These are phyloP conservation scores for Nicator chloris DNA, from an alignment of 2,113 vertebrate genomes.

Conservation along the genomic window DNA sequence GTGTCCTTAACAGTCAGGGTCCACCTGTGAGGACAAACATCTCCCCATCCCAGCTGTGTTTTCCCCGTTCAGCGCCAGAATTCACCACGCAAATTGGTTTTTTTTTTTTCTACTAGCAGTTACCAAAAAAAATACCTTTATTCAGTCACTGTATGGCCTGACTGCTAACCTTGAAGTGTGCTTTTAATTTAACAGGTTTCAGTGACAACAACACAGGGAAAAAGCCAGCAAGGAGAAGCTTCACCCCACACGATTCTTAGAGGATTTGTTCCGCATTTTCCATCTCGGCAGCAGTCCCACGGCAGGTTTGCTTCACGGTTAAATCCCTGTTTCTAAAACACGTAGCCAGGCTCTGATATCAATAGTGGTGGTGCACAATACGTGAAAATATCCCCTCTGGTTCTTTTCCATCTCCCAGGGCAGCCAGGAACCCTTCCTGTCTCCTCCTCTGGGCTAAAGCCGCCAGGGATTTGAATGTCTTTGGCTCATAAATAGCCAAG, in stretches of 20 bases:
- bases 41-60: neutral
- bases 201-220: neutral
- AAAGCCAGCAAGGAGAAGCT: neutral
- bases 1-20: neutral
- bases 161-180: fast-evolving
- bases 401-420: constrained; percentile 85
- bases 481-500: constrained; percentile 90
- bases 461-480: constrained; percentile 86
- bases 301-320: fast-evolving
- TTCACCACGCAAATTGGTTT: neutral
- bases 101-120: neutral
- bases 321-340: fast-evolving
- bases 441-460: constrained; percentile 82
- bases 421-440: constrained; percentile 86
- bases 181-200: neutral
- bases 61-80: fast-evolving
- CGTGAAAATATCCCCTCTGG: constrained; percentile 89
- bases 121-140: neutral
- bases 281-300: neutral
- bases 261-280: neutral
- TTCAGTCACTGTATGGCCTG: neutral
- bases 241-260: fast-evolving
- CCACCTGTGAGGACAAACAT: neutral
- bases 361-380: constrained; percentile 75
- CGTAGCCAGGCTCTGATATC: neutral